Conservation (phyloP, 2,113 vertebrate species). For the Phyllostomus hastatus region DNA sequence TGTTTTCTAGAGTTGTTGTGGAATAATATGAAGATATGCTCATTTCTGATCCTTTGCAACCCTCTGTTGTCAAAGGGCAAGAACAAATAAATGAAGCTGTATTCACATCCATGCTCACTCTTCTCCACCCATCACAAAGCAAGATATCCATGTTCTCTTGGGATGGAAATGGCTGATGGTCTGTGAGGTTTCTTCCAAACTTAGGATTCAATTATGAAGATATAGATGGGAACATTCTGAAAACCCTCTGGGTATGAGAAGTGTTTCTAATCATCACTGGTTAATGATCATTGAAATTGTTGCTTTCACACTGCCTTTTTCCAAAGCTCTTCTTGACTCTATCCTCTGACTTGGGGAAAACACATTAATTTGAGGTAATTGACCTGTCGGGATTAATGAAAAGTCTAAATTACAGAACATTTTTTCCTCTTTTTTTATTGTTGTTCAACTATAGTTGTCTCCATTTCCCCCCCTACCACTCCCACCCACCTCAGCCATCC, state of each 20-base stretch:
- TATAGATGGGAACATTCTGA: background rate
- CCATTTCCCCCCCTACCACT: too few species aligned
- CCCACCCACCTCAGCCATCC: too few species aligned
- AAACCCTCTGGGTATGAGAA: background rate
- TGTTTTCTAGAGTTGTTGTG: background rate
- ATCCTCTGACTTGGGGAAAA: conserved; percentile 17
- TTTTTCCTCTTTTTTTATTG: too few species aligned
- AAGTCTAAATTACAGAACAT: conserved; percentile 50
- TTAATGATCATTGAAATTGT: background rate
- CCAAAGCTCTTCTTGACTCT: conserved; percentile 22
- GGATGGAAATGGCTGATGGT: background rate
- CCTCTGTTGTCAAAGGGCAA: background rate
- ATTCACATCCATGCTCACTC: background rate
- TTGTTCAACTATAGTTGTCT: too few species aligned
- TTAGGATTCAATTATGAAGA: background rate
- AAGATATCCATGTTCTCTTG: background rate
- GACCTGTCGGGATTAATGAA: conserved; percentile 47
- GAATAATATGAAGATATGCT: background rate
- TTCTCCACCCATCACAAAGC: background rate
- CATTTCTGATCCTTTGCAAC: background rate
- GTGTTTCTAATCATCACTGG: conserved; percentile 1
- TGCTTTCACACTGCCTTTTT: background rate
- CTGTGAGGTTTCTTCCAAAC: background rate
- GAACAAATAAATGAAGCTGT: background rate
- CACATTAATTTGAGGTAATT: conserved; percentile 37